Base-by-base conservation (phyloP, 1,140 invertebrate genomes). In the Patella vulgata region DNA sequence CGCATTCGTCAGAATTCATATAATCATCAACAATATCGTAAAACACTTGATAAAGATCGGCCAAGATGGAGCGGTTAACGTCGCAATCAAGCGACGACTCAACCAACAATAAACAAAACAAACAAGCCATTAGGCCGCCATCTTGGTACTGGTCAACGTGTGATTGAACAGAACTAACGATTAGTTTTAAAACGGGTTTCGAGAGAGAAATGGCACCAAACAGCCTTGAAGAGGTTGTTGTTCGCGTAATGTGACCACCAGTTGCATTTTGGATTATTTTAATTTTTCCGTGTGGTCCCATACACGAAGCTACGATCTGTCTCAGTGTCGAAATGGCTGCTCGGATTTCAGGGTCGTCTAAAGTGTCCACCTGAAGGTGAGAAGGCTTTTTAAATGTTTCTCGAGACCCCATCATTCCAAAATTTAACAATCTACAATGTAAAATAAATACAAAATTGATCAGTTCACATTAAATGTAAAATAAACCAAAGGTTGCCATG, bases 191-290 rank as follows among this genome's bases (percentile, higher is more conserved):
- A 28, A 68, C 58, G 40, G 67, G 70, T 19, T 69, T 62, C 17
- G 52, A 60, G 0, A 72, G 36, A 11, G 66, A 63, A 42, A 75
- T 43, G 17, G 43, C 27, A 8, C 27, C n/a, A 4, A 75, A 36
- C 25, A 75, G 50, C 2, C 70, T 51, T 19, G 42, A 33, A 33
- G 60, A 62, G 1, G 50, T 31, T 17, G 67, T 63, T 40, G 73
- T 73, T 28, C 72, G 30, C 3, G 63, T 73, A 23, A 68, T 8
- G 52, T 62, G 63, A 8, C 73, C 73, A 23, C 70, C 68, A 44
- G 54, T 52, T 17, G 21, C 47, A 53, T 70, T 75, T 17, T 69
- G 70, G 19, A 75, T 17, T 11, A 72, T 48, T 31, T 73, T 68
- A n/a, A 68, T 63, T 36, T 60, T 47, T 21, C 67, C 68, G 33